These are phyloP conservation scores for Sinosuthora webbiana DNA, from an alignment of 2,113 vertebrate genomes.

Conservation along the genomic window DNA sequence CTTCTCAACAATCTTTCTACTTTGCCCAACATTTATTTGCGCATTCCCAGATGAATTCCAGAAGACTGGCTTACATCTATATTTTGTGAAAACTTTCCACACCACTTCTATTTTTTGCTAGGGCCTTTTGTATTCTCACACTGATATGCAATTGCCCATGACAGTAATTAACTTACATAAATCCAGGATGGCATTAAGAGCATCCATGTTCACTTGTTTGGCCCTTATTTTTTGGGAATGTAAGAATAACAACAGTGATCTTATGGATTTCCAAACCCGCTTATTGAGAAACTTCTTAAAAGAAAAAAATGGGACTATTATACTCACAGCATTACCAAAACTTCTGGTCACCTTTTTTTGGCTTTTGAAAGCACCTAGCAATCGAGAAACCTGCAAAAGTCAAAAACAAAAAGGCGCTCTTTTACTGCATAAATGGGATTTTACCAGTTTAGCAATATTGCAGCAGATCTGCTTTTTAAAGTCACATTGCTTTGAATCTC, in stretches of 20 bases:
- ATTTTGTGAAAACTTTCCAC: background rate
- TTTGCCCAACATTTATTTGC: background rate
- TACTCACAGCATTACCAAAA: constrained; percentile 85
- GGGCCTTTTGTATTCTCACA: background rate
- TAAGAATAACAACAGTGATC: background rate
- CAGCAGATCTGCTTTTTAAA: background rate
- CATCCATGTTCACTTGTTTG: background rate
- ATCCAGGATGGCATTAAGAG: background rate
- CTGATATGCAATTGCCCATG: background rate
- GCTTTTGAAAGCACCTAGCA: constrained; percentile 80
- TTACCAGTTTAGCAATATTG: background rate
- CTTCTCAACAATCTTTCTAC: constrained; percentile 69
- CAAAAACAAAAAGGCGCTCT: background rate
- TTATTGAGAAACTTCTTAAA: constrained; percentile 79
- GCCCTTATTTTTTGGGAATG: background rate
- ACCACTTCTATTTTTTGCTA: constrained; percentile 8
- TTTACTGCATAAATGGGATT: background rate
- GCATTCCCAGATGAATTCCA: background rate
- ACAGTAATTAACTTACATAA: background rate
- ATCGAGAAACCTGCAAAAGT: constrained; percentile 73
- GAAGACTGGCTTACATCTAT: background rate
- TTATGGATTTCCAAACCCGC: background rate
- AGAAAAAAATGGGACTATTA: constrained; percentile 53
- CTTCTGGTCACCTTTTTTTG: constrained; percentile 80
- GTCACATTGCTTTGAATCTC: background rate